Percentiles rank a stretch among this genome's conserved stretches.
These are phyloP conservation scores for Pherbina coryleti DNA, from an alignment of 2,888 invertebrate genomes.

Conservation along the genomic window DNA sequence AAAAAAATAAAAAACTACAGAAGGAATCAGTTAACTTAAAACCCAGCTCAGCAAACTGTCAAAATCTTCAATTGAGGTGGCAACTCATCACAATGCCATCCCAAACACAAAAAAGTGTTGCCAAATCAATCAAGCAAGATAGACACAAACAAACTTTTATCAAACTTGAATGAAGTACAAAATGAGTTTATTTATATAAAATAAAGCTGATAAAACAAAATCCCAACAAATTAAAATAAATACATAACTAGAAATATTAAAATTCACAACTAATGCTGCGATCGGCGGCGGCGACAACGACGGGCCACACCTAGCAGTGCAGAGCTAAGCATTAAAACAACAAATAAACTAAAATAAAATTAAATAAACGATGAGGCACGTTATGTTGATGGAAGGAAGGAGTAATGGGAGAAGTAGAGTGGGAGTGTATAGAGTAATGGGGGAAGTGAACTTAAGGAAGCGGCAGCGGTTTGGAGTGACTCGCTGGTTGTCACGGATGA, in stretches of 20 bases:
- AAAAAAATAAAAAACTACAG: no score
- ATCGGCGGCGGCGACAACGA: background rate
- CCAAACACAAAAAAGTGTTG: no score
- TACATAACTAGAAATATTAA: background rate
- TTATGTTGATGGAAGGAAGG: background rate
- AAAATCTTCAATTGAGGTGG: no score
- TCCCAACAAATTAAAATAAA: background rate
- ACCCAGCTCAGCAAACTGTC: no score
- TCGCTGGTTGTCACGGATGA: background rate
- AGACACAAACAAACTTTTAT: no score
- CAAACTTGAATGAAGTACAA: no score
- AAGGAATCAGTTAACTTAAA: no score
- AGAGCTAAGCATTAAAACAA: no score
- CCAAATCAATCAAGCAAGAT: no score
- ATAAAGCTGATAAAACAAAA: no score
- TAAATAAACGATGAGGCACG: background rate
- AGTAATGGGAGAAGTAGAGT: background rate
- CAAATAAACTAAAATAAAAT: constrained; percentile 9
- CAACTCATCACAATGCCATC: no score
- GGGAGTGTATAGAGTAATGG: background rate
- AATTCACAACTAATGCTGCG: background rate
- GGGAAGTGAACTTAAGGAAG: constrained; percentile 4
- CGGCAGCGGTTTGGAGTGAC: background rate
- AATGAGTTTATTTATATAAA: no score
- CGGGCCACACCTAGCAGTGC: constrained; percentile 9